A percentile compares a stretch with the other conserved stretches of the same genome.
phyloP scores from a whole-genome alignment of 2,113 vertebrate genomes.

The Cinclus cinclus region DNA sequence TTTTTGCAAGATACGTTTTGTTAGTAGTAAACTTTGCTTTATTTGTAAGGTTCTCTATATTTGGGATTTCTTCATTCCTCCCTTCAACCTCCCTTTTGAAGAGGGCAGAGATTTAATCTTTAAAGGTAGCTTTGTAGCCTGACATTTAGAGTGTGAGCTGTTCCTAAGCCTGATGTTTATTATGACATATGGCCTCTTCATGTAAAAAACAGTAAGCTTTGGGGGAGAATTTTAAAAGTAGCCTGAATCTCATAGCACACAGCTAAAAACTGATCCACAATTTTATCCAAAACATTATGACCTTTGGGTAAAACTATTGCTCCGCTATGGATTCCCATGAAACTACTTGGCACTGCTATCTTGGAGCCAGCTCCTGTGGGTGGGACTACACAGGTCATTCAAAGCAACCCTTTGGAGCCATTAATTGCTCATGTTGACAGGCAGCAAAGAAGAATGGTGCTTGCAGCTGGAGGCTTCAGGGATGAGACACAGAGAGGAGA shows the following conservation, averaged over 20 bases:
- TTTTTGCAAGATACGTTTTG: constrained; percentile 66
- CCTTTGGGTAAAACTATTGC: constrained; percentile 18
- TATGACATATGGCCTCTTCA: constrained; percentile 44
- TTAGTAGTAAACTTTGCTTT: constrained; percentile 64
- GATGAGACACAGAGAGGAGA: not conserved
- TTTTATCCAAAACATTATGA: constrained; percentile 57
- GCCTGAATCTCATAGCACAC: not conserved
- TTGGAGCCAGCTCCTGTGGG: not conserved
- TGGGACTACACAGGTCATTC: not conserved
- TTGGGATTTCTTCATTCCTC: constrained; percentile 44
- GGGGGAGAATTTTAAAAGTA: constrained; percentile 56
- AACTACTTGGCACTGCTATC: not conserved
- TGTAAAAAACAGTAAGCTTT: constrained; percentile 58
- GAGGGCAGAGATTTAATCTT: constrained; percentile 65
- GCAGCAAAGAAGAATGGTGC: not conserved
- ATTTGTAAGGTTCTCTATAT: constrained; percentile 51
- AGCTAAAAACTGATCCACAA: constrained; percentile 30
- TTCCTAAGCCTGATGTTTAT: constrained; percentile 58
- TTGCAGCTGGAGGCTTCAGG: constrained; percentile 22
- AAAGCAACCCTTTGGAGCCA: not conserved
- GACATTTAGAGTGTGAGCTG: constrained; percentile 67
- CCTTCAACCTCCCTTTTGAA: constrained; percentile 55
- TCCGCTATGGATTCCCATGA: not conserved
- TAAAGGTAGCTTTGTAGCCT: constrained; percentile 68
- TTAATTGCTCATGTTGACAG: constrained; percentile 37